A percentile compares a stretch with the other conserved stretches of the same genome.
Conservation (phyloP, 1,140 invertebrate genomes). For the Condylostylus longicornis region DNA sequence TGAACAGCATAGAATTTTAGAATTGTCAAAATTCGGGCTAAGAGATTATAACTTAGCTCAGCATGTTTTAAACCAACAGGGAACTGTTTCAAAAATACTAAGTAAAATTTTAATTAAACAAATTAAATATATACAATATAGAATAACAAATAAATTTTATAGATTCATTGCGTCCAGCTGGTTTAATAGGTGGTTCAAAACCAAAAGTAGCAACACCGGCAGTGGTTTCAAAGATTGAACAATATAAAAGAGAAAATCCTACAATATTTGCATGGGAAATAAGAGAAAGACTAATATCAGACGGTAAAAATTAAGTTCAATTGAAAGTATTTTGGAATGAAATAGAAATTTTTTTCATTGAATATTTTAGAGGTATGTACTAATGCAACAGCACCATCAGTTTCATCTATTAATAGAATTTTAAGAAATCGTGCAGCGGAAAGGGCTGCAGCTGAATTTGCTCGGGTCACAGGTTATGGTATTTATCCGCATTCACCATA, state of each 20-base stretch:
- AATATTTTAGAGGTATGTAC: conserved; percentile 62
- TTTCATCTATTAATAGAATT: conserved; percentile 86
- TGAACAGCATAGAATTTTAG: conserved; percentile 58
- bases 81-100: conserved; percentile 78
- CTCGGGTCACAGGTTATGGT: conserved; percentile 75
- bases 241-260: conserved; percentile 93
- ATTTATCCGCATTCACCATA: conserved; percentile 65
- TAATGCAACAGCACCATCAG: conserved; percentile 76
- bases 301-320: no score
- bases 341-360: no score
- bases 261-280: conserved; percentile 98
- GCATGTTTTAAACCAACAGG: conserved; percentile 77
- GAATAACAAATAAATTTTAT: no score
- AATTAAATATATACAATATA: no score
- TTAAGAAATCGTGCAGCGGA: conserved; percentile 80
- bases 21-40: conserved; percentile 66
- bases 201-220: conserved; percentile 95
- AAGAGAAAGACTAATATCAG: conserved; percentile 79
- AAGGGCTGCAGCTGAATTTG: conserved; percentile 80
- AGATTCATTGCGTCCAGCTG: conserved; percentile 85
- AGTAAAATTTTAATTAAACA: no score
- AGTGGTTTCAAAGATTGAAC: conserved; percentile 88
- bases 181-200: conserved; percentile 95
- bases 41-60: conserved; percentile 78
- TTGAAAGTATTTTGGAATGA: no score